phyloP scores from a whole-genome alignment of 1,140 invertebrate genomes.

The Drosophila paulistorum region DNA sequence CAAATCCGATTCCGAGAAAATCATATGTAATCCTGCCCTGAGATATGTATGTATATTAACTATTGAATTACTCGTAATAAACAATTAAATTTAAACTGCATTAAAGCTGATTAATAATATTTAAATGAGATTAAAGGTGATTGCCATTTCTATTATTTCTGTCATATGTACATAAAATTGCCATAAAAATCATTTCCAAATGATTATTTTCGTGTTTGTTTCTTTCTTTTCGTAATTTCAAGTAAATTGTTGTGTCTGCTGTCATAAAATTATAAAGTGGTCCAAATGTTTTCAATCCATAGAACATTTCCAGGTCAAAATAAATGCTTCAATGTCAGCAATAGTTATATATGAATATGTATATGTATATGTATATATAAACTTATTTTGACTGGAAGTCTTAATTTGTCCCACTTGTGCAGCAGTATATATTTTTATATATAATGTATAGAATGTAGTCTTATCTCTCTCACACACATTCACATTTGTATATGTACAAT shows the following conservation, averaged over 20 bases:
- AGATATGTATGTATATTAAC: too few relatives aligned
- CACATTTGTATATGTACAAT: not conserved
- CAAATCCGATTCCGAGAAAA: too few relatives aligned
- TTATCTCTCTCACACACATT: not conserved
- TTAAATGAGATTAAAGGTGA: too few relatives aligned
- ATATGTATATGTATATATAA: conserved; percentile 5
- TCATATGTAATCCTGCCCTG: too few relatives aligned
- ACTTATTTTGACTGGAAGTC: conserved; percentile 25
- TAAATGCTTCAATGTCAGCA: not conserved
- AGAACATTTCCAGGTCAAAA: not conserved
- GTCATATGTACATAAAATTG: too few relatives aligned
- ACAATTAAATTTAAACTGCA: too few relatives aligned
- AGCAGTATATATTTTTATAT: not conserved
- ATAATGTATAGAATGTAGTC: not conserved
- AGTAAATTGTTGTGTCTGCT: not conserved
- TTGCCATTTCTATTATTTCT: too few relatives aligned
- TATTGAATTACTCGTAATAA: too few relatives aligned
- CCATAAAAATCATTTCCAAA: too few relatives aligned
- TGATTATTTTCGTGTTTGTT: too few relatives aligned
- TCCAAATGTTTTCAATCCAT: conserved; percentile 7
- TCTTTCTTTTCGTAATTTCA: not conserved
- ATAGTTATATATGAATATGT: conserved; percentile 24
- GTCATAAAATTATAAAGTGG: conserved; percentile 4
- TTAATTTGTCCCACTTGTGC: conserved; percentile 3
- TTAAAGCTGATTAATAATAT: too few relatives aligned